Evolutionary conservation across 1,140 invertebrate species (phyloP), one percentile per base, ranked within the genome.

Genomic region (Cherax destructor): DNA sequence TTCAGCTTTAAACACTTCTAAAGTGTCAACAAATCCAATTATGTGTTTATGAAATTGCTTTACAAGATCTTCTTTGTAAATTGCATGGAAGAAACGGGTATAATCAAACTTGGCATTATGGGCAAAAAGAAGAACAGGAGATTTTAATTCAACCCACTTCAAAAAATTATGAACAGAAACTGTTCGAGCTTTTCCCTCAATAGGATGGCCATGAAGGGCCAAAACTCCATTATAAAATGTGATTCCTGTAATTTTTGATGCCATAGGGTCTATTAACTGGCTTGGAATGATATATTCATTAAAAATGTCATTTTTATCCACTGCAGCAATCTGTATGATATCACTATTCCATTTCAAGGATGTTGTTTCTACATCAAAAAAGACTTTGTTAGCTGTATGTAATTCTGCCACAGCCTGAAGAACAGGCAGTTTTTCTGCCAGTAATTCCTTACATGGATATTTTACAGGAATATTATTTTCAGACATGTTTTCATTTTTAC

Each of bases 101-200:
- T 83, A 83, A 65, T 83, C 81, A 83, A 83, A 83, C 4, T n/a
- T 11, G 6, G 81, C 81, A 65, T 83, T 83, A 61, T 83, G 81
- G 56, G 81, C 81, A 24, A 30, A 65, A 47, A 83, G 30, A 59
- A 83, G 16, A 61, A 30, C 81, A 30, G 81, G 81, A 30, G 81
- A 83, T 47, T 56, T 83, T 47, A 47, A 59, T 61, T 83, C n/a
- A 7, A 83, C 7, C 81, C 81, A 83, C 30, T 59, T 49, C 52
- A 83, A 52, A 41, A 83, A 83, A 47, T 83, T 83, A 16, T 83
- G 21, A 4, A 83, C n/a, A 61, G 81, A 56, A 50, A 50, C 50
- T 83, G 1, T 18, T 18, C 21, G 81, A 83, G 56, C 10, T 18
- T 50, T 52, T 30, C 56, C 81, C 49, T 30, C 16, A 10, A 83